Base-by-base conservation (phyloP, 2,888 invertebrate species). In the Orthosia gracilis region DNA sequence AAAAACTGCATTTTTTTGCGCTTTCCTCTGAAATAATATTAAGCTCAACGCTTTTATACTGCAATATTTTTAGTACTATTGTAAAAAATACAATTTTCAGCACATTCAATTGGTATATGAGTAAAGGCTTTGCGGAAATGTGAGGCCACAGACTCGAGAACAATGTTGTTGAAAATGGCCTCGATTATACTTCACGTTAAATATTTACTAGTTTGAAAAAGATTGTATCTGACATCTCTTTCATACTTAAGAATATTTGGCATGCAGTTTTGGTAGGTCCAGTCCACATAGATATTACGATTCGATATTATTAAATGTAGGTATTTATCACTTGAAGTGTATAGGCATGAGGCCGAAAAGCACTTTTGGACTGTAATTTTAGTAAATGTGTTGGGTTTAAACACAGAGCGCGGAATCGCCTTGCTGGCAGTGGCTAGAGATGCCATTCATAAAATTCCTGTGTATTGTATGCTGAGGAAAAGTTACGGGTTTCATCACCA, bases 241-340 rank as follows among this genome's bases (percentile, higher is more conserved):
- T 80, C 67, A 50, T 1, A 50, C 61, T 47, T 1, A 47, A 58
- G 52, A 61, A 50, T 79, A 59, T 76, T 58, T 31, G 61, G 13
- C 55, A 3, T 26, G 58, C 23, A 65, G 52, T 73, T 67, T 69
- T 76, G 31, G 52, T 68, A 68, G 67, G 62, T 78, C 69, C 83
- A 85, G 78, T 85, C 76, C 83, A 85, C 49, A 45, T 82, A 85
- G 82, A 86, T 82, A 83, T 80, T 31, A 79, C 65, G 59, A 83
- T 69, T 71, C 61, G 69, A 78, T 82, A 83, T 86, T 80, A 76
- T 76, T 80, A 73, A 73, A 75, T 74, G 58, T 86, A 85, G 75
- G 70, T 76, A 78, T 83, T 79, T 79, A 74, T 76, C 79, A 82
- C 77, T 66, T 49, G 57, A 86, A 81, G 88, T 88, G 88, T 86